Percentiles rank a stretch among this genome's conserved stretches.
phyloP scores from a whole-genome alignment of 2,113 vertebrate genomes.

The Dissostichus mawsoni region DNA sequence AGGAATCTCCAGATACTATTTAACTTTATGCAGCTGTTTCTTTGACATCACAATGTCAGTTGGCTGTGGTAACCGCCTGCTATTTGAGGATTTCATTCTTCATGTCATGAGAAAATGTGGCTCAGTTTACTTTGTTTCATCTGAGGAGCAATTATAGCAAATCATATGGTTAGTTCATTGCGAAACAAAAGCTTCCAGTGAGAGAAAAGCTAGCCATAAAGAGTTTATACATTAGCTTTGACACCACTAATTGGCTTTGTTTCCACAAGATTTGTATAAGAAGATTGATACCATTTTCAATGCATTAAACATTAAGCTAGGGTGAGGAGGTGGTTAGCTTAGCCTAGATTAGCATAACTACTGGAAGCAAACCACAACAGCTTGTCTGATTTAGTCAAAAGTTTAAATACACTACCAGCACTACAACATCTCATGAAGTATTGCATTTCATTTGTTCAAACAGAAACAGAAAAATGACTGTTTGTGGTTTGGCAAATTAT shows the following conservation, averaged over 20 bases:
- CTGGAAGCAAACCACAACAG: neutral
- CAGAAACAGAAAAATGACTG: neutral
- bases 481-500: neutral
- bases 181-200: neutral
- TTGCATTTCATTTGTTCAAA: neutral
- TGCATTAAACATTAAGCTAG: neutral
- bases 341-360: neutral
- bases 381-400: neutral
- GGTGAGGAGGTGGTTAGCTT: neutral
- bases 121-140: conserved; percentile 31
- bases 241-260: neutral
- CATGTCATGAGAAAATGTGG: conserved; percentile 26
- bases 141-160: conserved; percentile 26
- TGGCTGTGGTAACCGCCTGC: neutral
- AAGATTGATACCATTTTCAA: neutral
- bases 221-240: neutral
- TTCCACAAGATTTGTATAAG: neutral
- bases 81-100: conserved; percentile 26
- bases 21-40: conserved; percentile 61
- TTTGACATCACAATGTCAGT: conserved; percentile 37
- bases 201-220: neutral
- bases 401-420: neutral
- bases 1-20: conserved; percentile 45
- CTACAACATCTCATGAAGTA: neutral
- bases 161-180: conserved; percentile 7